phyloP scores from a whole-genome alignment of 2,888 invertebrate genomes.

The Danaus chrysippus region DNA sequence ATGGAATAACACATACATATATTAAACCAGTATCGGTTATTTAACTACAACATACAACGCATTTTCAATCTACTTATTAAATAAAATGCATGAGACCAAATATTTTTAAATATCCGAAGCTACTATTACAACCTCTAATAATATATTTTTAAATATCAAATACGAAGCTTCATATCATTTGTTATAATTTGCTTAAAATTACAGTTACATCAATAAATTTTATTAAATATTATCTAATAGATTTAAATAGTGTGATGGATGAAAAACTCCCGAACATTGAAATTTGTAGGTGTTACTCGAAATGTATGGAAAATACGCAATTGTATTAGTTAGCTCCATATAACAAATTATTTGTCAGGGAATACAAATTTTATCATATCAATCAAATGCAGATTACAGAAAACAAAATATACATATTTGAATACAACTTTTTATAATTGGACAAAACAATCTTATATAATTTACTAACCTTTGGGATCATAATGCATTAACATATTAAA shows the following conservation, averaged over 20 bases:
- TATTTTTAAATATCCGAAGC: not conserved
- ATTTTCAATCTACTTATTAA: not conserved
- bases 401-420: slow-evolving; percentile 29
- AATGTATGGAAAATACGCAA: no score
- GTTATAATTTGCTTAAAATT: no score
- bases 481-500: slow-evolving; percentile 11
- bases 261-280: not conserved
- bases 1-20: slow-evolving; percentile 46
- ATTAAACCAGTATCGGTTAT: slow-evolving; percentile 7
- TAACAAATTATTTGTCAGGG: no score
- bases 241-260: slow-evolving; percentile 4
- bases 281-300: no score
- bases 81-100: not conserved
- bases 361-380: no score
- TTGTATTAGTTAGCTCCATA: no score
- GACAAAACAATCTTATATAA: slow-evolving; percentile 32
- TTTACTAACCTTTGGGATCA: slow-evolving; percentile 56
- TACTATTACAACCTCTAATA: not conserved
- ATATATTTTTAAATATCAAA: not conserved
- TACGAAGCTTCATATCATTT: not conserved
- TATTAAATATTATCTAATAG: not conserved
- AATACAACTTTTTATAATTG: slow-evolving; percentile 27
- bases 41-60: slow-evolving; percentile 3
- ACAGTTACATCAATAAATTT: not conserved
- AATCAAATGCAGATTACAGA: slow-evolving; percentile 1